phyloP scores from a whole-genome alignment of 2,797 vertebrate genomes.

The Sebastiscus tertius region DNA sequence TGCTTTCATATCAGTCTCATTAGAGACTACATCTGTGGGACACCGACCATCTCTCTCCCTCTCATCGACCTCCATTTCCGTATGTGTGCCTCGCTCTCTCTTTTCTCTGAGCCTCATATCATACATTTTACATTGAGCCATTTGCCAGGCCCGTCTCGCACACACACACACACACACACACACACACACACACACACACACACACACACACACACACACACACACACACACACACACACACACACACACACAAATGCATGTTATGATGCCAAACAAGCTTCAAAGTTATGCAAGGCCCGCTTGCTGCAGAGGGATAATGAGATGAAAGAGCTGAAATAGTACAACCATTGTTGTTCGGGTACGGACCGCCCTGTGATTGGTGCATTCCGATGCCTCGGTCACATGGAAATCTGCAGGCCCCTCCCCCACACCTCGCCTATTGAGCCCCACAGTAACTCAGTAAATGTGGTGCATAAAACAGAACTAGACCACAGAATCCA shows the following conservation, averaged over 20 bases:
- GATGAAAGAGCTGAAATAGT: conserved; percentile 77
- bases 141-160: conserved; percentile 35
- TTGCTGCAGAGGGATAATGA: conserved; percentile 72
- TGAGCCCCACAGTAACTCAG: conserved; percentile 29
- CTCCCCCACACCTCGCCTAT: conserved; percentile 62
- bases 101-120: conserved; percentile 29
- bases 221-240: conserved; percentile 10
- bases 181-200: conserved; percentile 3
- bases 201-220: conserved; percentile 37
- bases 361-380: conserved; percentile 69
- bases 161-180: not conserved
- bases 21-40: conserved; percentile 37
- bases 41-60: conserved; percentile 7
- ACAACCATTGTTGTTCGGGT: conserved; percentile 71
- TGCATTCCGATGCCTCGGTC: conserved; percentile 71
- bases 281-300: conserved; percentile 73
- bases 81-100: conserved; percentile 5
- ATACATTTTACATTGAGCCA: conserved; percentile 50
- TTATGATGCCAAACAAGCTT: conserved; percentile 75
- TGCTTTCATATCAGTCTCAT: conserved; percentile 46
- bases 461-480: conserved; percentile 37
- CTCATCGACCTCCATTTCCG: conserved; percentile 47
- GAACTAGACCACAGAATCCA: conserved; percentile 38
- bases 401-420: conserved; percentile 66
- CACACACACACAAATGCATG: conserved; percentile 48